Evolutionary conservation across 2,888 invertebrate genomes (phyloP).

Genomic region (Protophormia terraenovae): DNA sequence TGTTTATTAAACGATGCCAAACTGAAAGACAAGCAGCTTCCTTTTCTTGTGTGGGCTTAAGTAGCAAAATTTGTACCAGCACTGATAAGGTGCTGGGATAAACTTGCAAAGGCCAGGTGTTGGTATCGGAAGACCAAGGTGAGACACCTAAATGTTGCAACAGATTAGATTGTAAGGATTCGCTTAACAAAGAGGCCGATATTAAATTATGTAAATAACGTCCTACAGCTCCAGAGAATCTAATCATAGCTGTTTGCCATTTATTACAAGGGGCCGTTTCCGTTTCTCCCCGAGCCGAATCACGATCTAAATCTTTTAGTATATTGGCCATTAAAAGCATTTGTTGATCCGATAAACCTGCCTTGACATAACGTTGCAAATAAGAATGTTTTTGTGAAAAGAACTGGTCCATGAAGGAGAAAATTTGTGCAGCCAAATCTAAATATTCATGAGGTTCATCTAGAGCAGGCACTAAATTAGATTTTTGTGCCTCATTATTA

Average conservation of each 20-base stretch:
- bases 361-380: conserved; percentile 86
- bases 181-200: conserved; percentile 86
- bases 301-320: conserved; percentile 94
- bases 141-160: conserved; percentile 89
- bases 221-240: conserved; percentile 80
- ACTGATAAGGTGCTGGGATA: conserved; percentile 90
- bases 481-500: conserved; percentile 81
- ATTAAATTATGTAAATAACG: conserved; percentile 85
- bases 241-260: conserved; percentile 81
- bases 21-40: conserved; percentile 95
- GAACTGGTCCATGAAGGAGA: conserved; percentile 91
- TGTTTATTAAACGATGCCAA: conserved; percentile 94
- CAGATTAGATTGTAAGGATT: conserved; percentile 87
- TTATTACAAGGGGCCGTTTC: conserved; percentile 77
- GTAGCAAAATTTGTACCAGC: conserved; percentile 91
- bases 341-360: conserved; percentile 90
- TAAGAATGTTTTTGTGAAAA: conserved; percentile 83
- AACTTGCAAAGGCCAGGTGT: conserved; percentile 90
- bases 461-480: conserved; percentile 87
- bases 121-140: conserved; percentile 86
- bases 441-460: conserved; percentile 94
- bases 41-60: conserved; percentile 91
- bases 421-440: conserved; percentile 91
- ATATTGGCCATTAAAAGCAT: conserved; percentile 93
- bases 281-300: conserved; percentile 91